Evolutionary conservation across 2,888 invertebrate genomes (phyloP), one percentile per base, ranked within the genome.

Genomic region (Nymphalis polychloros): DNA sequence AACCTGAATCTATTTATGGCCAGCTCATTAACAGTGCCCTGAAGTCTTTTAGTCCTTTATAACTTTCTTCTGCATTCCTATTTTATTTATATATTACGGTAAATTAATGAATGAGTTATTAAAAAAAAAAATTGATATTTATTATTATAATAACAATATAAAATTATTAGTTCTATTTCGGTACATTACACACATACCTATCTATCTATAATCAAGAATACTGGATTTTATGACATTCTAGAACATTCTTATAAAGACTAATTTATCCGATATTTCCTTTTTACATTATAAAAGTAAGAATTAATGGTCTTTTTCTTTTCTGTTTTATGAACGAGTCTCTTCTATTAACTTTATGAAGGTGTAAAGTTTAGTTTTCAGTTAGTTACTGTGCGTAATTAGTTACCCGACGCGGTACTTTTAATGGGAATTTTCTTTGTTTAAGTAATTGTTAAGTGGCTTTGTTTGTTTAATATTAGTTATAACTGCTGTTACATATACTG

Each of bases 1-100:
- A 57, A 57, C 86, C 86, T 84, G 84, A 84, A 79, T 78, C 81
- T 87, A 87, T 89, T 88, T 90, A 89, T 82, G 80, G 78, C 76
- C 47, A 69, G 76, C 82, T 89, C 87, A 88, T 89, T 89, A 87
- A 81, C 78, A 82, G 81, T 75, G 53, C 53, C 53, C 31, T 55
- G 53, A 55, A 55, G 53, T 23, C 53, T 55, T 55, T 23, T 55
- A 55, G 53, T 31, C 53, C 31, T 55, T 53, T 31, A 50, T 55
- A 31, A 55, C 17, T 55, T 52, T 55, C 53, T 27, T 55, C 53
- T 27, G 16, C 23, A 55, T 55, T n/a, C n/a, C 31, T 55, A 10
- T 23, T 23, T 1, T 53, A 27, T 53, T 27, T 53, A 23, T 53
- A 23, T 53, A 13, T 53, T 53, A 53, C 13, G 41, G 13, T 13